Conservation (phyloP, 2,797 vertebrate species). For the Rhynchonycteris naso region DNA sequence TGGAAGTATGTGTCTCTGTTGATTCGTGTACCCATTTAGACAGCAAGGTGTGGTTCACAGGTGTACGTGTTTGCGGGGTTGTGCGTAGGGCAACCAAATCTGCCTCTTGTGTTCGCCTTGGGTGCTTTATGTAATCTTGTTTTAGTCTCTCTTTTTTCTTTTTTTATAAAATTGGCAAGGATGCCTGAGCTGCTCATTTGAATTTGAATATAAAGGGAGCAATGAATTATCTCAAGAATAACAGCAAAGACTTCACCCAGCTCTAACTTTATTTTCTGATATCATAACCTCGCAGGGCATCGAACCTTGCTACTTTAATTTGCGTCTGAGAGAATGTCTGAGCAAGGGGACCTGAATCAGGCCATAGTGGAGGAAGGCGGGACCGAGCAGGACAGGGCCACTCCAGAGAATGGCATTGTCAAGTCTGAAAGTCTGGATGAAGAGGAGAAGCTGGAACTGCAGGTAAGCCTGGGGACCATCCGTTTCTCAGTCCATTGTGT, state of each 20-base stretch:
- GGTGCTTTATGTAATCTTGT: background rate
- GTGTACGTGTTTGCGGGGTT: background rate
- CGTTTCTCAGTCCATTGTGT: accelerated
- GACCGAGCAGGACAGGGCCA: slow-evolving; percentile 80
- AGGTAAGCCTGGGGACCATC: slow-evolving; percentile 79
- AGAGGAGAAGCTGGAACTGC: slow-evolving; percentile 86
- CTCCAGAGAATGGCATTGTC: slow-evolving; percentile 84
- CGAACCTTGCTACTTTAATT: slow-evolving; percentile 84
- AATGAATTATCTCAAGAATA: background rate
- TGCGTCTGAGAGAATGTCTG: slow-evolving; percentile 91
- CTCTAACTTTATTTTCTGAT: slow-evolving; percentile 68
- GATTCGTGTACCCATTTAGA: background rate
- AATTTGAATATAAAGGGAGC: slow-evolving; percentile 60
- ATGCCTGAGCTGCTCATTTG: background rate
- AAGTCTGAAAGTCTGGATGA: slow-evolving; percentile 87
- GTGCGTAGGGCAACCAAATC: background rate
- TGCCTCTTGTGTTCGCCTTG: background rate
- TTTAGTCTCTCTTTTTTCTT: background rate
- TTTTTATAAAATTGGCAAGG: background rate
- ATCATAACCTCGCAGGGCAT: slow-evolving; percentile 83
- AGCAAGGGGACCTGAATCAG: slow-evolving; percentile 86
- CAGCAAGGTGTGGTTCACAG: background rate
- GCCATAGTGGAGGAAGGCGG: slow-evolving; percentile 84
- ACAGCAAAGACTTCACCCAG: slow-evolving; percentile 39
- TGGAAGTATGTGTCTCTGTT: background rate